phyloP scores from a whole-genome alignment of 2,113 vertebrate genomes.

The Panurus biarmicus region DNA sequence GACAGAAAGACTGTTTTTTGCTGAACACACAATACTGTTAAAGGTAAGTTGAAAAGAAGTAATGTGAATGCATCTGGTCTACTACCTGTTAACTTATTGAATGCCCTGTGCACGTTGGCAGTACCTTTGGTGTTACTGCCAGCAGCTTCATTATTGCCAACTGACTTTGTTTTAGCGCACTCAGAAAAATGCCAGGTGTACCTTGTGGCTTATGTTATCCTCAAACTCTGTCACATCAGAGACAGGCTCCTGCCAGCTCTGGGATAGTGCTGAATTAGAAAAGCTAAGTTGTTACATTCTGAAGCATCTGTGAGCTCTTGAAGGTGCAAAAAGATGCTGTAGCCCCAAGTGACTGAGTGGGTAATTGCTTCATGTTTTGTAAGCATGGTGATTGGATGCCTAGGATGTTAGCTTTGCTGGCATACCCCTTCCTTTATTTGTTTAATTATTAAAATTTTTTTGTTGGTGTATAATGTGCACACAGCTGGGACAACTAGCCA shows the following conservation, averaged over 20 bases:
- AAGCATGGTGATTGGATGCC: neutral
- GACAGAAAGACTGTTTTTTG: neutral
- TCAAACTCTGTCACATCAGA: neutral
- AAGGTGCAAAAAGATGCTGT: neutral
- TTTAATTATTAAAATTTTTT: neutral
- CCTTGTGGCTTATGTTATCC: neutral
- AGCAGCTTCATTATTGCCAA: constrained; percentile 17
- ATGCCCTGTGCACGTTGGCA: constrained; percentile 8
- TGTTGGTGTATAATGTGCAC: neutral
- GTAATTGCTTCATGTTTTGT: neutral
- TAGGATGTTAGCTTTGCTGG: neutral
- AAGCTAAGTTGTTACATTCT: neutral
- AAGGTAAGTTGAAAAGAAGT: neutral
- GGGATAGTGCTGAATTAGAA: neutral
- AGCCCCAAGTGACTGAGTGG: neutral
- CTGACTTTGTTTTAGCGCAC: neutral
- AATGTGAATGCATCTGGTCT: neutral
- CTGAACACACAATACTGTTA: neutral
- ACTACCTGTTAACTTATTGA: neutral
- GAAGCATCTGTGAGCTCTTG: neutral
- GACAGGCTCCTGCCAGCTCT: neutral
- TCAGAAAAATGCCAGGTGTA: constrained; percentile 10
- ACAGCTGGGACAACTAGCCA: neutral
- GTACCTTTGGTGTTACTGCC: neutral
- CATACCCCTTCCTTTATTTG: neutral